Percentiles rank a stretch among this genome's conserved stretches.
Evolutionary conservation across 2,888 invertebrate species (phyloP).

Genomic region (Eupithecia tripunctaria): DNA sequence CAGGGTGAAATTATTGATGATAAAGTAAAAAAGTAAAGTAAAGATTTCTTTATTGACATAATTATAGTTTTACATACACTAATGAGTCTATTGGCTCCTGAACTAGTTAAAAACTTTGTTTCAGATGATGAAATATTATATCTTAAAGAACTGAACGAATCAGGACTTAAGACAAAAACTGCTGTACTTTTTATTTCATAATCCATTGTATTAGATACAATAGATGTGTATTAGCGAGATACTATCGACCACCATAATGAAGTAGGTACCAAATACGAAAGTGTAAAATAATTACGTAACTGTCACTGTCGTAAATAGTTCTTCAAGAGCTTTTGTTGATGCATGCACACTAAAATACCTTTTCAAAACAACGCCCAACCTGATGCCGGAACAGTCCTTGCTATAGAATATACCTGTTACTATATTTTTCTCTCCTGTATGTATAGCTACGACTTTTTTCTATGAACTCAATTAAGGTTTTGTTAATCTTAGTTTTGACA

Average conservation of each 20-base stretch:
- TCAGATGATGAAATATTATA: no score
- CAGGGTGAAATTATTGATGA: no score
- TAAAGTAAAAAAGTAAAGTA: no score
- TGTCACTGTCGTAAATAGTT: neutral
- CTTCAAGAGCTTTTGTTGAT: neutral
- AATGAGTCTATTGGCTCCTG: no score
- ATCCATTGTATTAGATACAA: neutral
- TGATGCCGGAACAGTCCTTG: neutral
- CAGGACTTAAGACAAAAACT: neutral
- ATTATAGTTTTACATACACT: no score
- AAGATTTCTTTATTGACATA: no score
- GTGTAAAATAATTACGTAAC: conserved; percentile 2
- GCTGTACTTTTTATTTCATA: neutral
- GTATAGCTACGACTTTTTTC: neutral
- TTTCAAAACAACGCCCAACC: neutral
- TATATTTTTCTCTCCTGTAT: no score
- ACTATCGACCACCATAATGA: neutral
- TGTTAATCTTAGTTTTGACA: no score
- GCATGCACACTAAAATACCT: neutral
- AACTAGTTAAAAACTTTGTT: no score
- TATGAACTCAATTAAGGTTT: no score
- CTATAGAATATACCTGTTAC: no score
- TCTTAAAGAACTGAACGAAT: neutral
- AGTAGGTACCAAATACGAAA: neutral
- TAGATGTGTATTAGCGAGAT: neutral